Base-by-base conservation (phyloP, 2,113 vertebrate genomes). In the Buteo buteo region DNA sequence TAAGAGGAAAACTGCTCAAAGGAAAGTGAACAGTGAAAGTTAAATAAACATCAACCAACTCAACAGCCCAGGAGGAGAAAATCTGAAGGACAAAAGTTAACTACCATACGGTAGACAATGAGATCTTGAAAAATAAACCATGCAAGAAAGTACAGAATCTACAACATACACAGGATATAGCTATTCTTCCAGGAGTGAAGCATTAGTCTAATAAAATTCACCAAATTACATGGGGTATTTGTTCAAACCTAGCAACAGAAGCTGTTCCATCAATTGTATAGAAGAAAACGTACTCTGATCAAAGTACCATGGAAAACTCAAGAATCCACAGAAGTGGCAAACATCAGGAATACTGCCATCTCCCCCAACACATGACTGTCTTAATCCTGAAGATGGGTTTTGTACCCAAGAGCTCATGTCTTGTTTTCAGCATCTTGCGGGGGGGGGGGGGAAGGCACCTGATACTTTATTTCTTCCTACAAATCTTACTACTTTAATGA, bases 101-200 rank as follows among this genome's bases (percentile, higher is more conserved):
- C 57, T 49, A 64, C 16, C 40, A 40, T 7, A 82, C 0, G 0
- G 17, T 32, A 50, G 47, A 86, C 28, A 92, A 84, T n/a, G 34
- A 83, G 11, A 12, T 59, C 49, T 59, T 91, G 38, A 77, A 92
- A 97, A 94, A 57, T 14, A 65, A 76, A 77, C 21, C 13, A 42
- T 8, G 13, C 28, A 65, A 82, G 20, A 54, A 84, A 86, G 11
- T n/a, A 76, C 0, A 83, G 17, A 79, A 82, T 31, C 70, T 20
- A 58, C 15, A 84, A 31, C 17, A 49, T 13, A 49, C 21, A 58
- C 10, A 59, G 29, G 31, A 74, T 38, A 54, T 10, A 58, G n/a
- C 25, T 82, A 25, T 50, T 84, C 38, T 89, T 62, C 65, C 31
- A 79, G 29, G 25, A 64, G 29, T 20, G 55, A 91, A 71, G 54